A percentile compares a stretch with the other conserved stretches of the same genome.
Evolutionary conservation across 2,888 invertebrate genomes (phyloP).

Genomic region (Oscheius sp.): DNA sequence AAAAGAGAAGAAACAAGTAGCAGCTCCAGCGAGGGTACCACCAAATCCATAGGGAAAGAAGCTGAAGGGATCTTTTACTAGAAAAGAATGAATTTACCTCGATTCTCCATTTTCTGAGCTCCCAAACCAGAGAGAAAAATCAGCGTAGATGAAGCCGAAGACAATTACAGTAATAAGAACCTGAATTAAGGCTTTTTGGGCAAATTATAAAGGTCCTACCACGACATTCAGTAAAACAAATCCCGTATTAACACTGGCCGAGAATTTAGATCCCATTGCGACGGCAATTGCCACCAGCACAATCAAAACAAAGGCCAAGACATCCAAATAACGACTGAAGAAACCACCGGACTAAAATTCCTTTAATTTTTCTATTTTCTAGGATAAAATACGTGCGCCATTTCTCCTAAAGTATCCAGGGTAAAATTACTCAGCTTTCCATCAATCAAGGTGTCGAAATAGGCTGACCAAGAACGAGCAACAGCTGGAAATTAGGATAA

Average conservation of each 20-base stretch:
- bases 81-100: too few relatives aligned
- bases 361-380: not conserved
- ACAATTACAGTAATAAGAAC: slow-evolving; percentile 74
- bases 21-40: slow-evolving; percentile 74
- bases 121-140: slow-evolving; percentile 82
- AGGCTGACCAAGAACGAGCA: slow-evolving; percentile 75
- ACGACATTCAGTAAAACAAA: slow-evolving; percentile 70
- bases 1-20: slow-evolving; percentile 75
- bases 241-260: slow-evolving; percentile 73
- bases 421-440: slow-evolving; percentile 63
- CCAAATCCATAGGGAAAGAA: slow-evolving; percentile 73
- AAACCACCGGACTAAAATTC: slow-evolving; percentile 41
- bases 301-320: slow-evolving; percentile 47
- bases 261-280: slow-evolving; percentile 73
- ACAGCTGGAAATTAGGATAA: slow-evolving; percentile 69
- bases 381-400: slow-evolving; percentile 1
- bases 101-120: slow-evolving; percentile 39
- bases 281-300: slow-evolving; percentile 57
- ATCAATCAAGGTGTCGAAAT: slow-evolving; percentile 73
- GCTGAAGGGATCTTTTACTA: not conserved
- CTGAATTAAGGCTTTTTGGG: slow-evolving; percentile 29
- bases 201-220: slow-evolving; percentile 16
- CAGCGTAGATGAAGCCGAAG: slow-evolving; percentile 86
- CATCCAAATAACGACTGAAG: slow-evolving; percentile 47
- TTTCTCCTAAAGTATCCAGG: slow-evolving; percentile 28